Conservation (phyloP, 2,113 vertebrate species). For the Parotia lawesii region DNA sequence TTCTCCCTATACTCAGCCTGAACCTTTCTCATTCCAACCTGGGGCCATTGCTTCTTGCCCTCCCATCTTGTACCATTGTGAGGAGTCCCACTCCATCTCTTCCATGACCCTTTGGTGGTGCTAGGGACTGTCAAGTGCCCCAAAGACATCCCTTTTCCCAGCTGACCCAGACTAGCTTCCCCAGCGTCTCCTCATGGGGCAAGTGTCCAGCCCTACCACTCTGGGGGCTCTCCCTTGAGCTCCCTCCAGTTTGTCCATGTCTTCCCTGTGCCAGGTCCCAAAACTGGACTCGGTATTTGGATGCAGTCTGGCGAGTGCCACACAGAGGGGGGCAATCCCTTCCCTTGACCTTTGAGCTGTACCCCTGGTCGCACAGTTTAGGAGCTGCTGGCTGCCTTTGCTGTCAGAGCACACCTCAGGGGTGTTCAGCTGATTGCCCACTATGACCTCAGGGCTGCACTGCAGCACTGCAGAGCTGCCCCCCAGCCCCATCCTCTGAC, state of each 20-base stretch:
- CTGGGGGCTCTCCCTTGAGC: neutral
- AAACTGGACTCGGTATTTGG: neutral
- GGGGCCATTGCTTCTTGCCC: neutral
- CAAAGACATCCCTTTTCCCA: neutral
- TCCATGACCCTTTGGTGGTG: rapidly evolving
- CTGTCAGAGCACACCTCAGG: neutral
- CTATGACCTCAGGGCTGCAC: neutral
- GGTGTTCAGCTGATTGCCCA: neutral
- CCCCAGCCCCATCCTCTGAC: neutral
- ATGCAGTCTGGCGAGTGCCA: rapidly evolving
- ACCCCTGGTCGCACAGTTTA: neutral
- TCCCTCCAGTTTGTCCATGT: neutral
- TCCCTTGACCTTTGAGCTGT: neutral
- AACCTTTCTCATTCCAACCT: neutral
- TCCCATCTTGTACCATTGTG: neutral
- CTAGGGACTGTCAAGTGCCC: neutral
- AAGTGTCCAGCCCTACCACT: neutral
- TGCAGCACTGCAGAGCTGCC: neutral
- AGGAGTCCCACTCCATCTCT: neutral
- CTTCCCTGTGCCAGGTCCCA: neutral
- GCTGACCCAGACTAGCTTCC: neutral
- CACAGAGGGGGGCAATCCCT: neutral
- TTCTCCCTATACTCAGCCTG: neutral
- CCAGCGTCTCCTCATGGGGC: neutral
- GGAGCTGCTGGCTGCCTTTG: neutral